Evolutionary conservation across 2,888 invertebrate species (phyloP), one percentile per base, ranked within the genome.

Genomic region (Lamellibrachia satsuma): DNA sequence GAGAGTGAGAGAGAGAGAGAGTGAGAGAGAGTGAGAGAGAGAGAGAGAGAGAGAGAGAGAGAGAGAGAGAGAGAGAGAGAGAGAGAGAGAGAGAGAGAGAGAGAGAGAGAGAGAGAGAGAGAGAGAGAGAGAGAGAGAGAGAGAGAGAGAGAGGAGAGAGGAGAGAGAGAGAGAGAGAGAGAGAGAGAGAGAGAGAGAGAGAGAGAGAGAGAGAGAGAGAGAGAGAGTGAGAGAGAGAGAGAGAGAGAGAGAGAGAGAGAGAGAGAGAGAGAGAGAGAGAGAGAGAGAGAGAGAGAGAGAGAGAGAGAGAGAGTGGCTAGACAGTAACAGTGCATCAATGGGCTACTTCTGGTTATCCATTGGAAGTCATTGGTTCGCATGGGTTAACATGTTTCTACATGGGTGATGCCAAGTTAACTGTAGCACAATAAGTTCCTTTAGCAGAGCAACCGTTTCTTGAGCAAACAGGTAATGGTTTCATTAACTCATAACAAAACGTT

Each of bases 201-300:
- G 93, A 93, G 92, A 92, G 91, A 93, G 91, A 93, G 93, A 94
- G 93, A 94, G 90, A 93, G 92, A 92, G 92, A 92, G 93, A 93
- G 92, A 93, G 93, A 93, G 93, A 92, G 93, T 93, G 94, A 94
- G 94, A 93, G 92, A 93, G 93, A 94, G 93, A 93, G 93, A 94
- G 94, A 94, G 93, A 93, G 94, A 93, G 92, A 90, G 90, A 1
- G 90, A 27, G 90, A 27, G 90, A 1, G 90, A n/a, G 57, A 51
- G 92, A 1, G 90, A 11, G 92, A 75, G 92, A 1, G 90, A 27
- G 57, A 51, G 92, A 0, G 90, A 15, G 92, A 75, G 92, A 1
- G 90, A 27, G 57, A 51, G 92, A 1, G 90, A 27, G 92, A 75
- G 92, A n/a, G 90, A 27, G 57, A 75, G 92, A 1, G 39, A 27